These are phyloP conservation scores for Caenorhabditis angaria DNA, from an alignment of 2,888 invertebrate species.

Conservation along the genomic window DNA sequence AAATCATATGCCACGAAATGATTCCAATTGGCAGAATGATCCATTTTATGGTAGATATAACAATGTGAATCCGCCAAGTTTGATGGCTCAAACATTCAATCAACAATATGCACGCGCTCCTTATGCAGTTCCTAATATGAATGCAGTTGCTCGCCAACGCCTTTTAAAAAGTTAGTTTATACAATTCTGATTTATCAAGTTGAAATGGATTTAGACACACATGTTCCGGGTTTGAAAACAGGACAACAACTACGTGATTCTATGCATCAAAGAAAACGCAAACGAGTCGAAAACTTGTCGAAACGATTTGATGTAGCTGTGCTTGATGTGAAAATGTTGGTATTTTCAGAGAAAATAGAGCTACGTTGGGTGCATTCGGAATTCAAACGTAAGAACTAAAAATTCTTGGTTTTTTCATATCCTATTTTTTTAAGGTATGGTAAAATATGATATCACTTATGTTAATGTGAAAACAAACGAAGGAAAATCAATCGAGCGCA, in stretches of 20 bases:
- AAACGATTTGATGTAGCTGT: constrained; percentile 3
- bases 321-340: constrained; percentile 8
- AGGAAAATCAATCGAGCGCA: constrained; percentile 5
- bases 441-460: constrained; percentile 12
- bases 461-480: constrained; percentile 7
- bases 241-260: constrained; percentile 25
- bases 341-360: constrained; percentile 31
- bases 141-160: neutral
- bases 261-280: constrained; percentile 16
- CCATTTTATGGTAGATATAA: constrained; percentile 17
- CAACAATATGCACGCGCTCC: constrained; percentile 6
- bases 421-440: neutral
- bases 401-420: constrained; percentile 11
- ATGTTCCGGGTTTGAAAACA: constrained; percentile 34
- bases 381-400: constrained; percentile 16
- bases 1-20: neutral
- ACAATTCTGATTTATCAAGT: constrained; percentile 8
- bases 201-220: constrained; percentile 20
- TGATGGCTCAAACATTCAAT: constrained; percentile 27
- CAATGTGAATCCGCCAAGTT: constrained; percentile 9
- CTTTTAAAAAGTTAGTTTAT: neutral
- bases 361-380: constrained; percentile 25
- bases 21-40: constrained; percentile 6
- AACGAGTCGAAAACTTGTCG: neutral
- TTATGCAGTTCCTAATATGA: constrained; percentile 1